Conservation (phyloP, 2,113 vertebrate genomes). For the Elanoides forficatus region DNA sequence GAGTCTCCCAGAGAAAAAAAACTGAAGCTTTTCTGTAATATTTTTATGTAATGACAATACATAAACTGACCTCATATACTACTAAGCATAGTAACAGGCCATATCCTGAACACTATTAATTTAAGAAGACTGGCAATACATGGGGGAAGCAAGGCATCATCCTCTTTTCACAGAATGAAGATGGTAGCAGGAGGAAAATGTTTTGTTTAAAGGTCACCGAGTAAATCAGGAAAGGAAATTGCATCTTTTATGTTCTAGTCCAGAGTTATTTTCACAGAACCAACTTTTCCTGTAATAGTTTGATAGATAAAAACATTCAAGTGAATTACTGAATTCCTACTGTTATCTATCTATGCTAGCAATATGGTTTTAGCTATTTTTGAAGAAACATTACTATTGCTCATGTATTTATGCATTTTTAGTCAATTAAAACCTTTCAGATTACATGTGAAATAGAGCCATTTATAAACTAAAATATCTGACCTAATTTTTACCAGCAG, state of each 20-base stretch:
- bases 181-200: background rate
- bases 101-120: background rate
- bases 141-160: background rate
- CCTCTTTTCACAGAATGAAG: background rate
- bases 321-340: background rate
- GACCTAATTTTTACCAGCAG: background rate
- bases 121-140: background rate
- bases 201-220: background rate
- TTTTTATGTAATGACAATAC: background rate
- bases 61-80: background rate
- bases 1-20: background rate
- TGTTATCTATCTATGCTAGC: background rate
- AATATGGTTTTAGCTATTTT: background rate
- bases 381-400: background rate
- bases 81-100: background rate
- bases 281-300: background rate
- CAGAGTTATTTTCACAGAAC: background rate
- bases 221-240: background rate
- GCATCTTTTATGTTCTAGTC: background rate
- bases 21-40: background rate
- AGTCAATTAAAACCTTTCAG: background rate
- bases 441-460: background rate
- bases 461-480: background rate
- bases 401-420: background rate
- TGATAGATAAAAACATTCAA: background rate